A percentile compares a stretch with the other conserved stretches of the same genome.
phyloP scores from a whole-genome alignment of 2,797 vertebrate genomes.

The Scyliorhinus canicula region DNA sequence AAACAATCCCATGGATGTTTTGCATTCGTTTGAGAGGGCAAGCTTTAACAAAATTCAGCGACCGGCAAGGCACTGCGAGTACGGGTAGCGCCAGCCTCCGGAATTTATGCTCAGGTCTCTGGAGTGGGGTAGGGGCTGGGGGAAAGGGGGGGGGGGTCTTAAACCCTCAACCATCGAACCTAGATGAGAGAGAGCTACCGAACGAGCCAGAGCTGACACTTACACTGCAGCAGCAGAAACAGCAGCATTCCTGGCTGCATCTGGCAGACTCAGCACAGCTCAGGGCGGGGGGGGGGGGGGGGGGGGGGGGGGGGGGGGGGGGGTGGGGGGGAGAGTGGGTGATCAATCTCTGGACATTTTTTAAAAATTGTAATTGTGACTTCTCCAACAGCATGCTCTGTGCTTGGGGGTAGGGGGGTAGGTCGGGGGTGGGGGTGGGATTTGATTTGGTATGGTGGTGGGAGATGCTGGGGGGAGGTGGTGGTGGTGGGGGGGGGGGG shows the following conservation, averaged over 20 bases:
- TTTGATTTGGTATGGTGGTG: too few species aligned
- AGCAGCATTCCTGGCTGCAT: not conserved
- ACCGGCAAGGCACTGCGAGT: not conserved
- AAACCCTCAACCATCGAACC: not conserved
- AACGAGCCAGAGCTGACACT: not conserved
- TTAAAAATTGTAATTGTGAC: not conserved
- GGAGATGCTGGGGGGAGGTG: not conserved
- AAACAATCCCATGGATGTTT: not conserved
- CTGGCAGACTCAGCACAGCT: not conserved
- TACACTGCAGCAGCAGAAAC: not conserved
- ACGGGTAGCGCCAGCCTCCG: not conserved
- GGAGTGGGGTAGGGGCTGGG: too few species aligned
- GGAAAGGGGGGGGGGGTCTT: too few species aligned
- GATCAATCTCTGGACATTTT: not conserved
- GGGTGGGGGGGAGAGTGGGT: too few species aligned
- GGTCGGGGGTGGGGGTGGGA: too few species aligned
- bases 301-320: too few species aligned
- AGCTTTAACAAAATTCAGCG: not conserved
- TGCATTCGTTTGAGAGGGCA: not conserved
- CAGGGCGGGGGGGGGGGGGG: too few species aligned
- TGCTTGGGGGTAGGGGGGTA: not conserved
- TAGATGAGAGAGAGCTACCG: not conserved
- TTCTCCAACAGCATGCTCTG: not conserved
- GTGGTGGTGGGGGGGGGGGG: too few species aligned
- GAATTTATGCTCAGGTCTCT: not conserved